Base-by-base conservation (phyloP, 2,113 vertebrate genomes). In the Corythoichthys haematopterus region DNA sequence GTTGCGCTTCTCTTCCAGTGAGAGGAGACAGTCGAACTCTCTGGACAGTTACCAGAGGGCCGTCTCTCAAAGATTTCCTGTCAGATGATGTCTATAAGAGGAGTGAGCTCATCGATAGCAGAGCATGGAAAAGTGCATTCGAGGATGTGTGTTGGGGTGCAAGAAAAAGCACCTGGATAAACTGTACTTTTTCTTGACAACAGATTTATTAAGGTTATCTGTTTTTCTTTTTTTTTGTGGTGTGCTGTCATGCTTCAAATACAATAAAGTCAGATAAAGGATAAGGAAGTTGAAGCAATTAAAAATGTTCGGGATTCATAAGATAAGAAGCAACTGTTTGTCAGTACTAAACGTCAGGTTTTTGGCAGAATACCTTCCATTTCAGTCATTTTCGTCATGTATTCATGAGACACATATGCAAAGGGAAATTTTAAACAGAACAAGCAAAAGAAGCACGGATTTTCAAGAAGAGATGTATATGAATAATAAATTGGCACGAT, bases 21-120 rank as follows among this genome's bases (percentile, higher is more conserved):
- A 94, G 94, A 95, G 93, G 93, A 95, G 95, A 97, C 94, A 96
- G 94, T 94, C 95, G 94, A 98, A 98, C 94, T 96, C 96, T 98
- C 95, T 95, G 95, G 95, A 93, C 92, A 96, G 94, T 96, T 96
- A 94, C 94, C 90, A 93, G 88, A 92, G 92, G 85, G 86, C 92
- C 94, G 94, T 92, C 91, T 95, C 90, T 94, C 94, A 97, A 98
- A 97, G 95, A 96, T 97, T 98, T 97, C 93, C 95, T 97, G 96
- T 99, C 97, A 99, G 94, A 96, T 95, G 8, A 90, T 89, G 92
- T 94, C 94, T 96, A 94, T 94, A 94, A 92, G 91, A 92, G 93
- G 93, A 81, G 50, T 95, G 93, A 95, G 93, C 88, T 94, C 96
- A 94, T 96, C 95, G 94, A 94, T 94, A 94, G 94, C 84, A 78